A percentile compares a stretch with the other conserved stretches of the same genome.
Evolutionary conservation across 2,797 vertebrate genomes (phyloP).

Genomic region (Lepilemur septentrionalis): DNA sequence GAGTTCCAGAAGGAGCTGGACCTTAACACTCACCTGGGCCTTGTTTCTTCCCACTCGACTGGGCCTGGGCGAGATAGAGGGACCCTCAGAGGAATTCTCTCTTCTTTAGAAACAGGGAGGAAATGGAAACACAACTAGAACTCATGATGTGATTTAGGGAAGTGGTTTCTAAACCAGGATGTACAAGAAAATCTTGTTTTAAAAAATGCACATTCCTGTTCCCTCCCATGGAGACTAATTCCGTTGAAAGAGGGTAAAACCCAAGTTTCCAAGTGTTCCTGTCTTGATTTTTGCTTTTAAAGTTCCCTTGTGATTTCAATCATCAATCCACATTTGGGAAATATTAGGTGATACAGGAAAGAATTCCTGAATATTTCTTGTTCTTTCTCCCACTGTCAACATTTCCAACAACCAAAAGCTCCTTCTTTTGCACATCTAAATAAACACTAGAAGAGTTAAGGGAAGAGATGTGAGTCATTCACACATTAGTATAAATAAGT

Average conservation of each 20-base stretch:
- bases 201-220: not conserved
- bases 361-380: not conserved
- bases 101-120: not conserved
- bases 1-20: not conserved
- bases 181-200: not conserved
- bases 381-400: not conserved
- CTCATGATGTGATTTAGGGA: not conserved
- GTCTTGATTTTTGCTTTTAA: not conserved
- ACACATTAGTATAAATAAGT: slow-evolving; percentile 52
- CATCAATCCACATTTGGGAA: not conserved
- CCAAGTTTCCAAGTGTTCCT: not conserved
- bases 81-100: not conserved
- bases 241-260: not conserved
- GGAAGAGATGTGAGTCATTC: slow-evolving; percentile 41
- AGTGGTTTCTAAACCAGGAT: not conserved
- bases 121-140: not conserved
- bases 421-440: not conserved
- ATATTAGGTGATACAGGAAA: not conserved
- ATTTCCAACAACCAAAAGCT: not conserved
- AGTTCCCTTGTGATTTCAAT: not conserved
- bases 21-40: not conserved
- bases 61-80: not conserved
- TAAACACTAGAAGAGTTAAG: not conserved
- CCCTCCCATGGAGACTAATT: not conserved
- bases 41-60: not conserved